Conservation (phyloP, 2,888 invertebrate species). For the Acleris literana region DNA sequence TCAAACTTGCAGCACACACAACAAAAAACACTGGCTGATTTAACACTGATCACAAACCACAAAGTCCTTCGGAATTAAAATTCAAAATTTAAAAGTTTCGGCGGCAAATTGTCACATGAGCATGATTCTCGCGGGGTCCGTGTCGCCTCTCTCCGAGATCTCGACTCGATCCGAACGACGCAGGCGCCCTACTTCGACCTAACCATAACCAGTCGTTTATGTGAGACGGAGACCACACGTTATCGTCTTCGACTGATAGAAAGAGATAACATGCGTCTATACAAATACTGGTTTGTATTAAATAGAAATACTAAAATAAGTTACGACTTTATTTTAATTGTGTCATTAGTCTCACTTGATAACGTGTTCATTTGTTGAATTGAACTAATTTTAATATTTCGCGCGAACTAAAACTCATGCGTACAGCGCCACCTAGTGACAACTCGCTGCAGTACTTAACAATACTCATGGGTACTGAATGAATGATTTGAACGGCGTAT, state of each 20-base stretch:
- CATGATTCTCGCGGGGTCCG: conserved; percentile 77
- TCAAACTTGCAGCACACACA: conserved; percentile 50
- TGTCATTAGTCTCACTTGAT: conserved; percentile 18
- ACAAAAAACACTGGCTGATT: conserved; percentile 51
- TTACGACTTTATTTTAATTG: conserved; percentile 14
- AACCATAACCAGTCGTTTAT: conserved; percentile 63
- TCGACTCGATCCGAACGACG: conserved; percentile 72
- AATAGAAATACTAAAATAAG: conserved; percentile 18
- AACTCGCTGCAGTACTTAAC: conserved; percentile 3
- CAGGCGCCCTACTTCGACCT: conserved; percentile 78
- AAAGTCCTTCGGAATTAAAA: conserved; percentile 53
- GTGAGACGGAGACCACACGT: conserved; percentile 67
- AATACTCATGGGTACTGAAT: background rate
- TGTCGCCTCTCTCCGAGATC: conserved; percentile 78
- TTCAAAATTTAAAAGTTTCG: conserved; percentile 61
- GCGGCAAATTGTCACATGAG: conserved; percentile 77
- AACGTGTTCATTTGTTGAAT: conserved; percentile 26
- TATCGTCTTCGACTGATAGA: conserved; percentile 46
- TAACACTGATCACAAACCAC: conserved; percentile 58
- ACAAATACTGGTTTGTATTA: conserved; percentile 11
- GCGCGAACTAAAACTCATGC: conserved; percentile 14
- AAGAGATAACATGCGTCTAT: conserved; percentile 47
- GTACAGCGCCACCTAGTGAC: conserved; percentile 43
- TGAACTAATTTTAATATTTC: conserved; percentile 24
- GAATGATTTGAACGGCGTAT: conserved; percentile 8